Conservation (phyloP, 2,888 invertebrate species). For the Myopa testacea region DNA sequence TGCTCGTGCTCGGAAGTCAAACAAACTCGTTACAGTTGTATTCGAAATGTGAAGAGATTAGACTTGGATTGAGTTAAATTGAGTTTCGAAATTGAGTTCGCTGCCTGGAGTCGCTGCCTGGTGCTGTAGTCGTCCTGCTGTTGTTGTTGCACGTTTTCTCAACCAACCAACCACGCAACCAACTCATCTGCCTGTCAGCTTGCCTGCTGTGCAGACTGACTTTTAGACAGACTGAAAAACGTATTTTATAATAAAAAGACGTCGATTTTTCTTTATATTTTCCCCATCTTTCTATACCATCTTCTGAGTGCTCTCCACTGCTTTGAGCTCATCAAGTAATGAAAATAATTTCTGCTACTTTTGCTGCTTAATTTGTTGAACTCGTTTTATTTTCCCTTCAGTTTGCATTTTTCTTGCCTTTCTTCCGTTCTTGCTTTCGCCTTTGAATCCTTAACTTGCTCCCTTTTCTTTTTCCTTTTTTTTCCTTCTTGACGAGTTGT, state of each 20-base stretch:
- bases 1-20: not conserved
- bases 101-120: not conserved
- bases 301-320: not conserved
- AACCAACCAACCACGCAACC: not conserved
- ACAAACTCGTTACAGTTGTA: not conserved
- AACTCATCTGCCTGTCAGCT: not conserved
- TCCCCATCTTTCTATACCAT: not conserved
- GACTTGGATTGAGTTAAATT: slow-evolving; percentile 8
- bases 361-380: slow-evolving; percentile 21
- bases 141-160: slow-evolving; percentile 3
- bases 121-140: not conserved
- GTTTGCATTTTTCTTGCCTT: not conserved
- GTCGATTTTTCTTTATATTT: too few species aligned
- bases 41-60: slow-evolving; percentile 17
- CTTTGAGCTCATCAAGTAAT: slow-evolving; percentile 13
- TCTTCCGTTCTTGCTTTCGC: not conserved
- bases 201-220: not conserved
- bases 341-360: slow-evolving; percentile 17
- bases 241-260: too few species aligned
- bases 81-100: slow-evolving; percentile 8
- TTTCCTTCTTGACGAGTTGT: not conserved
- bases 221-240: not conserved
- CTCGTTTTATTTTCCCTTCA: slow-evolving; percentile 6
- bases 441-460: not conserved
- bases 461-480: not conserved